Evolutionary conservation across 1,140 invertebrate genomes (phyloP).

Genomic region (Pogonus chalceus): DNA sequence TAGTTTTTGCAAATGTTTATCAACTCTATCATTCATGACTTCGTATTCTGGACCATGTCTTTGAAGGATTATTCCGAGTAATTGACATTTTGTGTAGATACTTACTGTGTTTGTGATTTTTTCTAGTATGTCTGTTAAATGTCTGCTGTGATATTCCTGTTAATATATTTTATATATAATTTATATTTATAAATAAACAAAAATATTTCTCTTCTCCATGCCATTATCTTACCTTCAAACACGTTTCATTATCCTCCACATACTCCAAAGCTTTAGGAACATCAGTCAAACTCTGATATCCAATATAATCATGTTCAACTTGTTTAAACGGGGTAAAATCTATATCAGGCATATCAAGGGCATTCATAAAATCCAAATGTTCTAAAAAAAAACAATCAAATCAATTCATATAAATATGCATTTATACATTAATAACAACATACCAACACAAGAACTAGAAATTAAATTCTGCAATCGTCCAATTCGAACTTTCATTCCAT

Average conservation of each 20-base stretch:
- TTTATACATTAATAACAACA: no score
- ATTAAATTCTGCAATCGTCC: slow-evolving; percentile 93
- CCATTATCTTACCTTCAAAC: slow-evolving; percentile 1
- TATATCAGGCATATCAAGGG: slow-evolving; percentile 58
- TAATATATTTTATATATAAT: slow-evolving; percentile 11
- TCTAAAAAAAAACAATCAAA: slow-evolving; percentile 55
- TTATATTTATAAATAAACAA: neutral
- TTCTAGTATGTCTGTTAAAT: slow-evolving; percentile 63
- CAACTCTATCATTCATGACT: slow-evolving; percentile 47
- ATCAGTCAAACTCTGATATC: slow-evolving; percentile 94
- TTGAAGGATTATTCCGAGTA: slow-evolving; percentile 76
- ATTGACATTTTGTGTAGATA: slow-evolving; percentile 68
- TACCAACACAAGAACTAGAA: slow-evolving; percentile 85
- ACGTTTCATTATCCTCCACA: neutral
- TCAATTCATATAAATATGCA: no score
- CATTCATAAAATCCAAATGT: slow-evolving; percentile 91
- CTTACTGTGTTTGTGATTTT: slow-evolving; percentile 58
- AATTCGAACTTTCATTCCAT: slow-evolving; percentile 88
- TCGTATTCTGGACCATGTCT: slow-evolving; percentile 73
- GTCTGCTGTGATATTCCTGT: slow-evolving; percentile 43
- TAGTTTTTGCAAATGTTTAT: slow-evolving; percentile 63
- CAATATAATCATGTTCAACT: slow-evolving; percentile 84
- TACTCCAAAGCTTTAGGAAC: slow-evolving; percentile 60
- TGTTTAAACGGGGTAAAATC: slow-evolving; percentile 74
- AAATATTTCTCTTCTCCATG: no score